These are phyloP conservation scores for Pyrrhura leucotis DNA, from an alignment of 2,797 vertebrate species.

Conservation along the genomic window DNA sequence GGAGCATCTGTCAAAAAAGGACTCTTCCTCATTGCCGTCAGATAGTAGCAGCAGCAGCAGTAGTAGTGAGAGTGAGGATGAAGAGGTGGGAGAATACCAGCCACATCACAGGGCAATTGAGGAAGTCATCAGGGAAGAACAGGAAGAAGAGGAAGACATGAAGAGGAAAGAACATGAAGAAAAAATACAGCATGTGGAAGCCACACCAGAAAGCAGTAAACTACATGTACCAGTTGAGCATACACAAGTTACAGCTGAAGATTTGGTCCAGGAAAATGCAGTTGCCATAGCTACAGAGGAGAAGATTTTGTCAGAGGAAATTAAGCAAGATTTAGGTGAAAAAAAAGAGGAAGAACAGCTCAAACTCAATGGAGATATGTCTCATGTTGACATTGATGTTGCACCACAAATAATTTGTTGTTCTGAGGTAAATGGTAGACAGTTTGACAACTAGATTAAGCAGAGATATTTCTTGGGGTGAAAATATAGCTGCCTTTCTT, in stretches of 20 bases:
- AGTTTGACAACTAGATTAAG: constrained; percentile 71
- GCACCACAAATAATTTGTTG: constrained; percentile 97
- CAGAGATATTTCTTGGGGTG: constrained; percentile 69
- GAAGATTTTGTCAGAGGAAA: constrained; percentile 63
- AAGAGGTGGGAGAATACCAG: constrained; percentile 89
- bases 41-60: constrained; percentile 84
- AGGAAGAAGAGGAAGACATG: constrained; percentile 79
- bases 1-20: constrained; percentile 75
- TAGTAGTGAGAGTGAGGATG: constrained; percentile 91
- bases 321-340: constrained; percentile 70
- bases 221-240: constrained; percentile 68
- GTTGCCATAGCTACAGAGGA: constrained; percentile 57
- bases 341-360: constrained; percentile 77
- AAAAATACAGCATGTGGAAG: constrained; percentile 51
- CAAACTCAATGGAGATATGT: constrained; percentile 90
- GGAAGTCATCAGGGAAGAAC: constrained; percentile 86
- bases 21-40: constrained; percentile 81
- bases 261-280: constrained; percentile 36
- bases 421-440: constrained; percentile 94
- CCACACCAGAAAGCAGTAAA: constrained; percentile 60
- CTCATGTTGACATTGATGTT: constrained; percentile 84
- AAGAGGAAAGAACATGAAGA: constrained; percentile 39
- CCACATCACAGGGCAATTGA: constrained; percentile 82
- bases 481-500: constrained; percentile 76
- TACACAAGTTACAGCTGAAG: constrained; percentile 70